Conservation (phyloP, 2,888 invertebrate genomes). For the Conops quadrifasciatus region DNA sequence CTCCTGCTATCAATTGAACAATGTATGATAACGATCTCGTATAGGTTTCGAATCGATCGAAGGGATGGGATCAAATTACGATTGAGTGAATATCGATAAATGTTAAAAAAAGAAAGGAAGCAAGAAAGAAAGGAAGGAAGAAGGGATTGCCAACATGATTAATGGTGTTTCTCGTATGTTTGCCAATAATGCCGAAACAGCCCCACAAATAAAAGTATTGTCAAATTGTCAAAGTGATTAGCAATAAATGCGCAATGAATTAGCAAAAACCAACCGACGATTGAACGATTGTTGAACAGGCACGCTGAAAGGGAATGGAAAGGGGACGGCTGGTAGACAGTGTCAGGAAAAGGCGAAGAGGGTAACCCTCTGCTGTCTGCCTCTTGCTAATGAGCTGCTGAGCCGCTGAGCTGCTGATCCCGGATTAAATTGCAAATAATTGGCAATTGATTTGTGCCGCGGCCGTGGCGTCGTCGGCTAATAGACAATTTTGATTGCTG, state of each 20-base stretch:
- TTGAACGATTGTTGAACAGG: background rate
- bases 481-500: slow-evolving; percentile 6
- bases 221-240: slow-evolving; percentile 23
- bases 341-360: background rate
- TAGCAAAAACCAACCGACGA: slow-evolving; percentile 11
- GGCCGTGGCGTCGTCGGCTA: background rate
- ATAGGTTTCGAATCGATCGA: too few species aligned
- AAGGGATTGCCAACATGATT: background rate
- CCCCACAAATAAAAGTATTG: background rate
- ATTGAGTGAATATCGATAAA: too few species aligned
- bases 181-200: background rate
- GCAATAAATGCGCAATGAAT: slow-evolving; percentile 29
- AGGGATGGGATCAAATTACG: too few species aligned
- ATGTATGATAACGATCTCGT: too few species aligned
- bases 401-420: slow-evolving; percentile 17
- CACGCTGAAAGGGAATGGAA: background rate
- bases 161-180: background rate
- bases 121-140: background rate
- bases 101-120: background rate
- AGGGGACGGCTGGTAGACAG: background rate
- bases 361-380: background rate
- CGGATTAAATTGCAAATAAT: slow-evolving; percentile 34
- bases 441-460: slow-evolving; percentile 30
- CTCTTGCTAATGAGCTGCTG: slow-evolving; percentile 18
- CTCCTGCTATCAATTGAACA: background rate